Evolutionary conservation across 2,888 invertebrate genomes (phyloP), one percentile per base, ranked within the genome.

Genomic region (Caenorhabditis becei): DNA sequence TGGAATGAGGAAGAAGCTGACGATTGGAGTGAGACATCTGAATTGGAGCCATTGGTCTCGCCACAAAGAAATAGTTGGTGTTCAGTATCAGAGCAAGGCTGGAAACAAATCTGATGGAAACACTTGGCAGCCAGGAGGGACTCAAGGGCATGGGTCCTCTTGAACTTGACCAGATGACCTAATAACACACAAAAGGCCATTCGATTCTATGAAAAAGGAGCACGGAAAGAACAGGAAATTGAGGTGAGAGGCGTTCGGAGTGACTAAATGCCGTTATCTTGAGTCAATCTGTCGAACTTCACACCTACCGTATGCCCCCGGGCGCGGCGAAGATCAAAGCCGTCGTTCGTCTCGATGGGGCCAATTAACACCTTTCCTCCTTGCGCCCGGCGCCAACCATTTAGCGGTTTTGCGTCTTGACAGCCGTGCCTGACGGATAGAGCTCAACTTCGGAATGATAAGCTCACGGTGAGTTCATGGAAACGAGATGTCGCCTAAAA

Each of bases 341-440:
- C 28, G 1, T 61, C 62, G 61, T 61, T 44, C 37, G 44, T 44
- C 71, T 44, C 63, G 41, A 49, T 58, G 32, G 56, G 49, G 62
- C 72, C 72, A 74, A 74, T 74, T 74, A 74, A 74, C 72, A 74
- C 72, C 72, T 74, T 74, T 51, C 28, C 16, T 16, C 53, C 10
- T 26, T 26, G n/a, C 49, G 28, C 26, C 53, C 44, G 4, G 23
- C 28, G 24, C 53, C 61, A 59, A 41, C 37, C 44, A 35, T 58
- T 18, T 58, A 58, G 59, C 59, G 59, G 59, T 59, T 59, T 53
- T 18, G 58, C 37, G 14, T 71, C 28, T 28, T 62, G 62, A 63
- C 72, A 72, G 63, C 72, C 72, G 72, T 63, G 72, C 47, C 44
- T 20, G 63, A 35, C 58, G 35, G 20, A n/a, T 23, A 4, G 24